A percentile compares a stretch with the other conserved stretches of the same genome.
phyloP scores from a whole-genome alignment of 2,797 vertebrate species.

The Crocidura indochinensis region DNA sequence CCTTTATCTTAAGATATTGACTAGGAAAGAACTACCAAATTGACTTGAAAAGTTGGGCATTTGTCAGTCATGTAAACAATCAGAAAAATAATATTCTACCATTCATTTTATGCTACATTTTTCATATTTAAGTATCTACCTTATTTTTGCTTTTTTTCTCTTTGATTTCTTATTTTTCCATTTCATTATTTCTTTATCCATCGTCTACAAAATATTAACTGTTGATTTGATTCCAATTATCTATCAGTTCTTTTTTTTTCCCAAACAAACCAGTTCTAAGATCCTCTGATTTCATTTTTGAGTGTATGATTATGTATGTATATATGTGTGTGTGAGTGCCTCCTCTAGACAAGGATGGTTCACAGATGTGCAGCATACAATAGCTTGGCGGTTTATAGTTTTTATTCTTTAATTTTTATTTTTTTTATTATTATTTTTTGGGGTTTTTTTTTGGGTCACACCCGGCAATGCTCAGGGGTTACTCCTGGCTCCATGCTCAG shows the following conservation, averaged over 20 bases:
- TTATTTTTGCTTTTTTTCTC: background rate
- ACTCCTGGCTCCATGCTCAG: no score
- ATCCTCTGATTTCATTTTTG: slow-evolving; percentile 12
- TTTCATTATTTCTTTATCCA: background rate
- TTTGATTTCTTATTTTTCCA: slow-evolving; percentile 19
- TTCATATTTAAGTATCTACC: background rate
- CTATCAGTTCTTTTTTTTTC: slow-evolving; percentile 13
- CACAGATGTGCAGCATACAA: no score
- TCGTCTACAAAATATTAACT: no score
- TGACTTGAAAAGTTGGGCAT: background rate
- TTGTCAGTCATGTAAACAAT: background rate
- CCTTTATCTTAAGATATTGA: background rate
- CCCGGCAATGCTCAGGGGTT: no score
- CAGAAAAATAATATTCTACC: background rate
- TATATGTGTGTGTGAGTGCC: no score
- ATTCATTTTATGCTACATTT: background rate
- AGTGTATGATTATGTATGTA: no score
- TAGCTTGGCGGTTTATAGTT: no score
- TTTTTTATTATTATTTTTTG: no score
- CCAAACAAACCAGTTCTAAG: background rate
- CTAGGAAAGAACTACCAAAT: background rate
- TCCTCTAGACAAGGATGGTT: no score
- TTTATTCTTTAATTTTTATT: no score
- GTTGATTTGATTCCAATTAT: background rate
- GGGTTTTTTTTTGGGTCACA: no score